These are phyloP conservation scores for Vimba vimba DNA, from an alignment of 2,113 vertebrate species.

Conservation along the genomic window DNA sequence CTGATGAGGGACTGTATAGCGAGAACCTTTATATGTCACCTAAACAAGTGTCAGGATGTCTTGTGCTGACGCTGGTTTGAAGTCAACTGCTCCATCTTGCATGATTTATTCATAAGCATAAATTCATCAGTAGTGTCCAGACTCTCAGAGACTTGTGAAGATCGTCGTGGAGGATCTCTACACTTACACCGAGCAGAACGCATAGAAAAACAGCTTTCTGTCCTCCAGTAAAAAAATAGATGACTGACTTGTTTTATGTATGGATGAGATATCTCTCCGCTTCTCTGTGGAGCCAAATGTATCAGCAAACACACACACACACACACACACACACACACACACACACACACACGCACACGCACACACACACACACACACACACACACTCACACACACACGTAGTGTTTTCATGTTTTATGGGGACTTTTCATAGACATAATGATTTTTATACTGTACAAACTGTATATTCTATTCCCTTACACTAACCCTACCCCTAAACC, in stretches of 20 bases:
- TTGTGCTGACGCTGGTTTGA: neutral
- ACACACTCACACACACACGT: neutral
- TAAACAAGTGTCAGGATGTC: neutral
- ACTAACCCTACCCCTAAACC: too few relatives aligned
- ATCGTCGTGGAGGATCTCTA: neutral
- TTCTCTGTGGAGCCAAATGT: neutral
- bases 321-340: too few relatives aligned
- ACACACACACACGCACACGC: too few relatives aligned
- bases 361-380: neutral
- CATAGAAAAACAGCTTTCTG: neutral
- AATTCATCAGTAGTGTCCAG: neutral
- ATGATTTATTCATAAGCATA: constrained; percentile 11
- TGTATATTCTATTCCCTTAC: too few relatives aligned
- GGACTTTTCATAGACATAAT: too few relatives aligned
- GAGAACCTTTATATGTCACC: neutral
- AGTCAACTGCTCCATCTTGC: neutral
- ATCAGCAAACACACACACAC: too few relatives aligned
- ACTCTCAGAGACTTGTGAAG: neutral
- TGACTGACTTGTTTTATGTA: neutral
- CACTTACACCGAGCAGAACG: neutral
- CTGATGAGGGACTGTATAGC: neutral
- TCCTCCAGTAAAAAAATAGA: neutral
- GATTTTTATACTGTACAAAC: too few relatives aligned
- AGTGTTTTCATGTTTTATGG: too few relatives aligned
- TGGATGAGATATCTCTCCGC: neutral